Evolutionary conservation across 92 coral and sea anemone species (phyloP).

Genomic region (Porites rus): DNA sequence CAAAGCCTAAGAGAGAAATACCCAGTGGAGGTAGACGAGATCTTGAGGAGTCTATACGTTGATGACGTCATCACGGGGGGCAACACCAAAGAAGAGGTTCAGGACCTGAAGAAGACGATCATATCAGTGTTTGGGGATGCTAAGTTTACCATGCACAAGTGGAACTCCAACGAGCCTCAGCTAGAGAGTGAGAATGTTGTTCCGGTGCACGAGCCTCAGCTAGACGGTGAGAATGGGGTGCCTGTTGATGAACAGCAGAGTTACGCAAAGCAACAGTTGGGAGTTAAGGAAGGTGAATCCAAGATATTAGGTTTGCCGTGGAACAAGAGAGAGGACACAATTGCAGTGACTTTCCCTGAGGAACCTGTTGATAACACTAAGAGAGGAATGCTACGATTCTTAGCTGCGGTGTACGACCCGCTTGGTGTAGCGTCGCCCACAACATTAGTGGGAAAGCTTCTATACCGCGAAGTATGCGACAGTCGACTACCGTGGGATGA

Average conservation of each 20-base stretch:
- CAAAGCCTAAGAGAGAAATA: constrained; percentile 28
- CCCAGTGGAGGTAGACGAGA: constrained; percentile 61
- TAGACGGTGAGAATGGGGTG: no score
- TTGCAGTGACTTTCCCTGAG: no score
- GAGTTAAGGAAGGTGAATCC: no score
- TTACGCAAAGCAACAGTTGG: no score
- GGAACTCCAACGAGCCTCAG: constrained; percentile 73
- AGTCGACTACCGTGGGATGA: constrained; percentile 39
- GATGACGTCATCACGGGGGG: constrained; percentile 75
- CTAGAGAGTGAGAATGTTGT: no score
- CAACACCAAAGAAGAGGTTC: constrained; percentile 46
- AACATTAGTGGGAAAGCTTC: constrained; percentile 12
- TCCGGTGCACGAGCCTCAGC: no score
- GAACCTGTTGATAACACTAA: no score
- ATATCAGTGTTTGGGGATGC: constrained; percentile 60
- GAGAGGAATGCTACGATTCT: no score
- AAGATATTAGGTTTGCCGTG: no score
- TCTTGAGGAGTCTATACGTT: constrained; percentile 57
- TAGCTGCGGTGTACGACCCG: no score
- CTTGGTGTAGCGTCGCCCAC: constrained; percentile 38
- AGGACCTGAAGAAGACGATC: constrained; percentile 52
- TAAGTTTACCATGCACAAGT: constrained; percentile 65
- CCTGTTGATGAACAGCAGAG: no score
- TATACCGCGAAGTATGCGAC: constrained; percentile 24
- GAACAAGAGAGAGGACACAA: no score